Evolutionary conservation across 2,797 vertebrate genomes (phyloP), one percentile per base, ranked within the genome.

Genomic region (Cirrhinus mrigala): DNA sequence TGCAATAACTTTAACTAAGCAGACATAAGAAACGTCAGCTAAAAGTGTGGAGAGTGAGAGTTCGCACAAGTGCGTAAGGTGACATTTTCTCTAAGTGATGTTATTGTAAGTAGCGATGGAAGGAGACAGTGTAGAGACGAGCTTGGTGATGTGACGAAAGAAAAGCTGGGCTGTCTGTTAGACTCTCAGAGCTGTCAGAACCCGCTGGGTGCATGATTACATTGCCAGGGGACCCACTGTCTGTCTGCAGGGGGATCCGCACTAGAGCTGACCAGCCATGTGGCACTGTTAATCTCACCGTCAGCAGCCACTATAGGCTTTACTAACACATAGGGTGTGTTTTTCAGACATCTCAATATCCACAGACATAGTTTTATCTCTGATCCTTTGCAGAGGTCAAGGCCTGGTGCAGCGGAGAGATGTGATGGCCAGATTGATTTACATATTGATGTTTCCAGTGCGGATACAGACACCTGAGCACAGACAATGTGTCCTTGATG

Each of bases 181-280:
- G 44, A 24, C 68, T 66, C 52, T 71, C 20, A 37, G 62, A 52
- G 70, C 40, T 68, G 71, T 80, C 79, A 79, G 74, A 69, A 18
- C 37, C 69, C 40, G 12, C 83, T 76, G 75, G 24, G 83, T 83
- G 56, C 83, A 48, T 82, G 69, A 83, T 85, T 83, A 71, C 80
- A 68, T 24, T 78, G 76, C 81, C 83, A 68, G 50, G 85, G 79
- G 85, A 89, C 73, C 79, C 14, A 37, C 46, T 85, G 86, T 81
- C 77, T 85, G 82, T 83, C 85, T 79, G 79, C 85, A 64, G 85
- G 79, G 58, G 80, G 58, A 73, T 58, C 15, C 27, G 11, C 29
- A 74, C 64, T 54, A 37, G 40, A 79, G 64, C n/a, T 60, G 79
- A 74, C 83, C 79, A 87, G 75, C 82, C 74, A 88, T 79, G 85